Evolutionary conservation across 2,888 invertebrate genomes (phyloP), one percentile per base, ranked within the genome.

Genomic region (Chrysotoxum bicinctum): DNA sequence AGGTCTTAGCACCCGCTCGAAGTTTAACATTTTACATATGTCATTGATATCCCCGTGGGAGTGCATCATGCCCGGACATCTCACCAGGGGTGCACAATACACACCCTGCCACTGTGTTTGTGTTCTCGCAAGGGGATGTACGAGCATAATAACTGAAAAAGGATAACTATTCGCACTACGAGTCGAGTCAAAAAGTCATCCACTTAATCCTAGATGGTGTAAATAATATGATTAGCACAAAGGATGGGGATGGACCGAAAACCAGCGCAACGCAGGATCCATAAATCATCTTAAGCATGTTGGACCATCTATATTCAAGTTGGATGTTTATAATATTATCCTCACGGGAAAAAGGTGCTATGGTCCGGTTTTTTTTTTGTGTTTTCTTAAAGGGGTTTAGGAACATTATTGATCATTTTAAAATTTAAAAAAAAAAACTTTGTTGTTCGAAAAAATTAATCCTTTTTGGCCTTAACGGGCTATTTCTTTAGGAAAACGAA

Each of bases 41-140:
- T 92, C 91, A 91, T 88, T 89, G 91, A 91, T 92, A 92, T 92
- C 91, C 92, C 91, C 92, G 92, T 92, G 92, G 91, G 92, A 92
- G 90, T 90, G 90, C 88, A 88, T 87, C 88, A 89, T 84, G 87
- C 87, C 89, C 89, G 89, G 89, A 88, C 88, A 88, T 88, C 74
- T 75, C 74, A 77, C 81, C 69, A 83, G 72, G 83, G 73, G 80
- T 83, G 66, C 80, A 78, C 58, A 16, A 50, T 10, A 60, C 43
- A 52, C 87, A 40, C n/a, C n/a, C 43, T 26, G 26, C 16, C 8
- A n/a, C 43, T 43, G 8, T 16, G 9, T 9, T 43, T 16, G 3
- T 54, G 19, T 58, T 14, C 52, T 14, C 48, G 70, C 68, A 21
- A 60, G 73, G 87, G 87, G 87, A 69, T 87, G 87, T 43, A 37